Evolutionary conservation across 2,113 vertebrate species (phyloP).

Genomic region (Myrmecophaga tridactyla): DNA sequence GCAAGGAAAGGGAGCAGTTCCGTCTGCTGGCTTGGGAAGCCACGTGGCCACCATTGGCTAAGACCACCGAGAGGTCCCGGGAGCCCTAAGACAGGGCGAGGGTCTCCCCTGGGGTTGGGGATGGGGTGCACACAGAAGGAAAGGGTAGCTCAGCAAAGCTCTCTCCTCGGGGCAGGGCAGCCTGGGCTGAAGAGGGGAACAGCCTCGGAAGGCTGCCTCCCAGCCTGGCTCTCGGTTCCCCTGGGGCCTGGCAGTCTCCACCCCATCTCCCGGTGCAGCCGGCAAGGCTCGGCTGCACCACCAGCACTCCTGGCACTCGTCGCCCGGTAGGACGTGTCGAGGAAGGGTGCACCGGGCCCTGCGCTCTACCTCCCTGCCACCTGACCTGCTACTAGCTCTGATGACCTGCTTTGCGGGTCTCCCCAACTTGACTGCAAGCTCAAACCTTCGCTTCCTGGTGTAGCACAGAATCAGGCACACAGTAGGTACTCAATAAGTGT

Average conservation of each 20-base stretch:
- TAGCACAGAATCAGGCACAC: rapidly evolving
- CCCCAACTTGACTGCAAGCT: rapidly evolving
- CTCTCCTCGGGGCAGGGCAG: not conserved
- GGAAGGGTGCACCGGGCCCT: no score
- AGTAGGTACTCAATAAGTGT: rapidly evolving
- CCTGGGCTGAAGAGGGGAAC: no score
- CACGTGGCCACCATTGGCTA: rapidly evolving
- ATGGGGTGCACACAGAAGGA: not conserved
- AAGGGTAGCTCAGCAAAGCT: not conserved
- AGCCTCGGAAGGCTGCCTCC: not conserved
- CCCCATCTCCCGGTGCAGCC: no score
- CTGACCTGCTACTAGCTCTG: rapidly evolving
- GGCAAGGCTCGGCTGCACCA: no score
- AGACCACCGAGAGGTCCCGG: rapidly evolving
- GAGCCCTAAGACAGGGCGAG: not conserved
- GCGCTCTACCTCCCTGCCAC: rapidly evolving
- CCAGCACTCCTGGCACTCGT: no score
- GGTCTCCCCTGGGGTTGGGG: rapidly evolving
- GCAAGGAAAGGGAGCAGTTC: rapidly evolving
- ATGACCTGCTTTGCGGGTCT: rapidly evolving
- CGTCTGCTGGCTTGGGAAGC: not conserved
- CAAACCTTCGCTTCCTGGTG: not conserved
- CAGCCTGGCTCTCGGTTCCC: not conserved
- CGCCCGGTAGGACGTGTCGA: no score
- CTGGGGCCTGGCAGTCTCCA: no score